These are phyloP conservation scores for Pavo muticus DNA, from an alignment of 2,113 vertebrate genomes.

Conservation along the genomic window DNA sequence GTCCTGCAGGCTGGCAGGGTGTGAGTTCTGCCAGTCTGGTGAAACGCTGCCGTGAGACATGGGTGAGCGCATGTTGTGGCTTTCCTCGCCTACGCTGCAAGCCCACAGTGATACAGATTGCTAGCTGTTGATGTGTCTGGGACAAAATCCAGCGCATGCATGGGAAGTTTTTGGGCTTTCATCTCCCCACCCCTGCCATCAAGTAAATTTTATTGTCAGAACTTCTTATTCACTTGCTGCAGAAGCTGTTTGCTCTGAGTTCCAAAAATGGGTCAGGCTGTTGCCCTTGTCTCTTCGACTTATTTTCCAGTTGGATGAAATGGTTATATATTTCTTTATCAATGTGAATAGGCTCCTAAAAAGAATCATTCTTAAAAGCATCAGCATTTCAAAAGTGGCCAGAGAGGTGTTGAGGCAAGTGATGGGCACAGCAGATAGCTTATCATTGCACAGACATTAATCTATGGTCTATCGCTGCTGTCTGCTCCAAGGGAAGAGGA, in stretches of 20 bases:
- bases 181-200: not conserved
- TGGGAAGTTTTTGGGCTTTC: not conserved
- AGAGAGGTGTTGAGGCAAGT: not conserved
- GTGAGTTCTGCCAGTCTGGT: not conserved
- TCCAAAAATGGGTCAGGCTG: not conserved
- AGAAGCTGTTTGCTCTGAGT: not conserved
- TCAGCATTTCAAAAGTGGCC: not conserved
- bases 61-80: not conserved
- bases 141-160: not conserved
- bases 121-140: not conserved
- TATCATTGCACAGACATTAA: not conserved
- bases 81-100: not conserved
- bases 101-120: not conserved
- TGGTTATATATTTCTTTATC: not conserved
- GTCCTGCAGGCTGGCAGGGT: not conserved
- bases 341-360: not conserved
- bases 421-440: not conserved
- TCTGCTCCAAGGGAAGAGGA: slow-evolving; percentile 5
- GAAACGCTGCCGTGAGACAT: not conserved
- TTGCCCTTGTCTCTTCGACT: not conserved
- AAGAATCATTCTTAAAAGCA: not conserved
- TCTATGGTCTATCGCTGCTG: not conserved
- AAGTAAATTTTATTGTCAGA: not conserved
- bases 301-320: not conserved
- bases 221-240: not conserved